Evolutionary conservation across 1,140 invertebrate species (phyloP).

Genomic region (Drosophila punjabiensis): DNA sequence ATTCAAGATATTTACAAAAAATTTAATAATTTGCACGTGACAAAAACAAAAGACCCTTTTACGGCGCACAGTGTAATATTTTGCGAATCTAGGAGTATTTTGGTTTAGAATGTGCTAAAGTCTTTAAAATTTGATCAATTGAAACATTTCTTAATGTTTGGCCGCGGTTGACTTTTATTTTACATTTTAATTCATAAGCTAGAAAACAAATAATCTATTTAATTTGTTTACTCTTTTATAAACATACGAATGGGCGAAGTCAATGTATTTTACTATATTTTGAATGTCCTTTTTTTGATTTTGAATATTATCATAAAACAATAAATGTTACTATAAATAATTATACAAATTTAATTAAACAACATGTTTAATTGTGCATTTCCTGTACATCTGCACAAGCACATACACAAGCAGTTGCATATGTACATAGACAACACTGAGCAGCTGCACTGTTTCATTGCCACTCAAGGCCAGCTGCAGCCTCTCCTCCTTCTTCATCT

Average conservation of each 20-base stretch:
- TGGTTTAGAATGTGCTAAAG: no score
- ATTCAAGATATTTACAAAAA: no score
- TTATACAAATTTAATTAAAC: constrained; percentile 1
- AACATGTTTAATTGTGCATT: constrained; percentile 29
- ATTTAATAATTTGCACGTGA: no score
- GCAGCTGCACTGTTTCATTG: constrained; percentile 58
- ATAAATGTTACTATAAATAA: background rate
- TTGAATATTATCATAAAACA: background rate
- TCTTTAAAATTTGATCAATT: no score
- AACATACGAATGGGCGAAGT: background rate
- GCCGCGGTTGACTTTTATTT: no score
- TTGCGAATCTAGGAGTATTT: no score
- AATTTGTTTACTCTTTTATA: no score
- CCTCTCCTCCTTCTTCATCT: background rate
- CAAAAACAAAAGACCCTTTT: no score
- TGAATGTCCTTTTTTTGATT: background rate
- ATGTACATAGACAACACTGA: constrained; percentile 1
- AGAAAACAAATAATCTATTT: no score
- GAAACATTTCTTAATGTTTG: no score
- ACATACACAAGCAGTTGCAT: background rate
- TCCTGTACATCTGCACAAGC: constrained; percentile 18
- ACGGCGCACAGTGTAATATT: no score
- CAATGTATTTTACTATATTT: background rate
- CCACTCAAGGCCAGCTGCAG: constrained; percentile 57
- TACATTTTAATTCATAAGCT: no score